These are phyloP conservation scores for Bombus turneri DNA, from an alignment of 1,140 invertebrate species.

Conservation along the genomic window DNA sequence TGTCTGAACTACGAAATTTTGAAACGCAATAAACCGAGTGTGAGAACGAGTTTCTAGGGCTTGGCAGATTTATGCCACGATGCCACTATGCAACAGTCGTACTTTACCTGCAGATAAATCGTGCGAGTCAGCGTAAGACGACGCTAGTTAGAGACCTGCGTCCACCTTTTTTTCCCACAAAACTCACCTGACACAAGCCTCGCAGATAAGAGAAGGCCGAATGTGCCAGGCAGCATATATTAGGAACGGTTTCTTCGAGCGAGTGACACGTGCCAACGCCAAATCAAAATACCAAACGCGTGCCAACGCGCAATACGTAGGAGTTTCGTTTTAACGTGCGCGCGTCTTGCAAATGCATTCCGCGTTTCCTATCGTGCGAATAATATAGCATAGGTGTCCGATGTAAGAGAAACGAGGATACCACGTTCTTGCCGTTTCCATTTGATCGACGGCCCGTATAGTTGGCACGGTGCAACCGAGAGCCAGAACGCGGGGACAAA, in stretches of 20 bases:
- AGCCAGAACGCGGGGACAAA: not conserved
- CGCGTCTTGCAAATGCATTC: not conserved
- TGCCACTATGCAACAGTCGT: constrained; percentile 53
- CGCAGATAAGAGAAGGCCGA: constrained; percentile 70
- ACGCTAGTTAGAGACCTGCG: constrained; percentile 69
- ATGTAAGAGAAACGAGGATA: not conserved
- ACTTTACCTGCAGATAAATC: constrained; percentile 76
- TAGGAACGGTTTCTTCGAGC: not conserved
- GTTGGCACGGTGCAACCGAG: no score
- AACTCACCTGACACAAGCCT: constrained; percentile 78
- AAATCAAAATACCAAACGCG: not conserved
- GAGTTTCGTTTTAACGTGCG: not conserved
- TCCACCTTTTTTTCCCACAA: constrained; percentile 79
- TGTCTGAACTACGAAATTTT: not conserved
- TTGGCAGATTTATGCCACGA: constrained; percentile 49
- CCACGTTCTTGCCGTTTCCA: no score
- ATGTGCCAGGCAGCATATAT: constrained; percentile 52
- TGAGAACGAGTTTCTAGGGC: constrained; percentile 59
- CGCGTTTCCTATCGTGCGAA: not conserved
- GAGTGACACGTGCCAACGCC: constrained; percentile 12
- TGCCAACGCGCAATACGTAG: not conserved
- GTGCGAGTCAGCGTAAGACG: constrained; percentile 75
- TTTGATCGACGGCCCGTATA: no score
- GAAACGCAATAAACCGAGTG: constrained; percentile 44
- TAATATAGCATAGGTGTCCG: not conserved